Conservation (phyloP, 2,888 invertebrate species). For the Crepidodera aurea region DNA sequence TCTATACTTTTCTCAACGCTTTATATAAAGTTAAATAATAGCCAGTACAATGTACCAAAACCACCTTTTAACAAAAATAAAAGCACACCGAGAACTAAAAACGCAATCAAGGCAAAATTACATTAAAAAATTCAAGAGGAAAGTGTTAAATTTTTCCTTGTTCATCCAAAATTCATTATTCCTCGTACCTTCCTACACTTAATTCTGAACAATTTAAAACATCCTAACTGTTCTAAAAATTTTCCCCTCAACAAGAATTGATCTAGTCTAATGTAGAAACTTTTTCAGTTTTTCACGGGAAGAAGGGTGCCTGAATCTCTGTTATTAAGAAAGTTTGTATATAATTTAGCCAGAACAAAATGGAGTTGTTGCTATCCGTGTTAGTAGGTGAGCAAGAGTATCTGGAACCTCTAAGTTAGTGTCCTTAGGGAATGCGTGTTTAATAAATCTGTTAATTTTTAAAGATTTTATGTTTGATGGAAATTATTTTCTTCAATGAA, state of each 20-base stretch:
- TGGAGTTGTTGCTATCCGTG: conserved; percentile 14
- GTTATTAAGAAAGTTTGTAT: conserved; percentile 29
- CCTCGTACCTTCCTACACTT: neutral
- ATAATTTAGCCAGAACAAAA: conserved; percentile 25
- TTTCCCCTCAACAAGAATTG: conserved; percentile 15
- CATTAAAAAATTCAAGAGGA: conserved; percentile 1
- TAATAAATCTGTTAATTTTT: no score
- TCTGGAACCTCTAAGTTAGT: no score
- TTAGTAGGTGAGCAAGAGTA: conserved; percentile 2
- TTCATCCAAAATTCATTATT: conserved; percentile 6
- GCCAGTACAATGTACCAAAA: no score
- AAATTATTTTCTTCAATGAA: no score
- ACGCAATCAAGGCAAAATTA: neutral
- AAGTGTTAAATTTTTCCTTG: conserved; percentile 4
- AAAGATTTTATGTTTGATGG: no score
- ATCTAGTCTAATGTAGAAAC: conserved; percentile 19
- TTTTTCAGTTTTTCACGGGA: conserved; percentile 21
- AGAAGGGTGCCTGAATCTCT: conserved; percentile 18
- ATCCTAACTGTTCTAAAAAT: conserved; percentile 15
- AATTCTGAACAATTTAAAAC: conserved; percentile 16
- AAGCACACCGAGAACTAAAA: neutral
- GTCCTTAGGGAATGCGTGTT: no score
- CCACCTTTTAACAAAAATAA: no score
- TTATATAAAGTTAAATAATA: no score
- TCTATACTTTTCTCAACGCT: no score